These are phyloP conservation scores for Umimayanthus chanpuru DNA, from an alignment of 92 coral and sea anemone species.

Conservation along the genomic window DNA sequence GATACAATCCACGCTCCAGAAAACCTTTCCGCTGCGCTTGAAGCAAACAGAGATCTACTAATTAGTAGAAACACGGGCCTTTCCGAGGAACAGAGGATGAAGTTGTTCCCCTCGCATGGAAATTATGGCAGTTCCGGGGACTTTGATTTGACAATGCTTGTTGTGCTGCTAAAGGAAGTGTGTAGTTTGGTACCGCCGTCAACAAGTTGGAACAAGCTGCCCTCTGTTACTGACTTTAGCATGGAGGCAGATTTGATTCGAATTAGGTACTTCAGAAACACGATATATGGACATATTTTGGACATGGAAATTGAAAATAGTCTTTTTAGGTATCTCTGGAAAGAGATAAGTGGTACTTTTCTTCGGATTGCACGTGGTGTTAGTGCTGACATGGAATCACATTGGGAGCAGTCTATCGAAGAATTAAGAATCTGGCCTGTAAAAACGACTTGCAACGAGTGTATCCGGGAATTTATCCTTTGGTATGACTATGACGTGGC, in stretches of 20 bases:
- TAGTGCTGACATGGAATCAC: neutral
- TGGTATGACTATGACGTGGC: neutral
- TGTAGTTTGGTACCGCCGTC: conserved; percentile 25
- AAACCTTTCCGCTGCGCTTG: neutral
- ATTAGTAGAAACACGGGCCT: neutral
- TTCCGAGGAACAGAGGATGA: conserved; percentile 9
- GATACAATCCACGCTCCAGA: neutral
- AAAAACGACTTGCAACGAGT: neutral
- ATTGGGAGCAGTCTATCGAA: neutral
- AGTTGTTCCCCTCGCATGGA: conserved; percentile 17
- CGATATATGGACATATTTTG: neutral
- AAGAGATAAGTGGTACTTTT: neutral
- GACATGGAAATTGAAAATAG: neutral
- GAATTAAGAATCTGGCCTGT: neutral
- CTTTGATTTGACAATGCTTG: conserved; percentile 19
- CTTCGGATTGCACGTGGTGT: neutral
- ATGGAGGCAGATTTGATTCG: conserved; percentile 25
- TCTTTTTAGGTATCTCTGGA: conserved; percentile 3
- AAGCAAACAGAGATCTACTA: neutral
- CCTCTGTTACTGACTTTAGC: neutral
- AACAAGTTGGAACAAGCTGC: conserved; percentile 12
- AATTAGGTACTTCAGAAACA: conserved; percentile 19
- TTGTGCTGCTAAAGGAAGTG: conserved; percentile 17
- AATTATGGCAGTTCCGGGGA: neutral
- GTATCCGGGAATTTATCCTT: neutral